phyloP scores from a whole-genome alignment of 2,113 vertebrate species.

The Myrmecobius fasciatus region DNA sequence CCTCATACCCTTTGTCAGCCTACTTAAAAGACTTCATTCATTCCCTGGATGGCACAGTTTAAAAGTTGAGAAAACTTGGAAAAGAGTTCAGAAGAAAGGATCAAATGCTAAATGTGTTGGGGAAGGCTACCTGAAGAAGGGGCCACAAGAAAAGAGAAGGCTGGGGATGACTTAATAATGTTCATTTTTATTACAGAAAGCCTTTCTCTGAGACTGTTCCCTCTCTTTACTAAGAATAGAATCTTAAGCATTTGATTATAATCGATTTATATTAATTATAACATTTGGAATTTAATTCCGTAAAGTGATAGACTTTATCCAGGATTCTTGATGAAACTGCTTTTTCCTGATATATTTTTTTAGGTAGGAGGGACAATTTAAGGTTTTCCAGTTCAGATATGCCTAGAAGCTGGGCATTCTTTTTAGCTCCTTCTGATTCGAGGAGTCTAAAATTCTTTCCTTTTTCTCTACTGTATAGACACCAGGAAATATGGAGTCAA shows the following conservation, averaged over 20 bases:
- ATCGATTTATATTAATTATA: neutral
- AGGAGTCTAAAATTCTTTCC: neutral
- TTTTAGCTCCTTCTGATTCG: neutral
- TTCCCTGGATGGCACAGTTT: neutral
- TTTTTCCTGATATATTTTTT: neutral
- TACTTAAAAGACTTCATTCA: neutral
- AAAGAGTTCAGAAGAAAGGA: neutral
- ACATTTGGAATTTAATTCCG: neutral
- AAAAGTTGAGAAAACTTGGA: neutral
- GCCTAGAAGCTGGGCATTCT: neutral
- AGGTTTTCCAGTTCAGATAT: neutral
- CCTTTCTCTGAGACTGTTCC: neutral
- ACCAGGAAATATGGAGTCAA: neutral
- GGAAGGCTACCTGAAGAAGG: neutral
- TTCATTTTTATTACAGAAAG: neutral
- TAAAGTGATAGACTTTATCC: neutral
- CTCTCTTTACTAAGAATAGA: neutral
- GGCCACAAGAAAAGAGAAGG: neutral
- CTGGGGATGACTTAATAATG: neutral
- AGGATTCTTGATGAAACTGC: neutral
- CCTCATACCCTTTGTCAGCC: neutral
- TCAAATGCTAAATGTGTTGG: neutral
- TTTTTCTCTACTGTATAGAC: neutral
- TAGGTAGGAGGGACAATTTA: neutral
- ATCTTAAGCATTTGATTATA: neutral